Evolutionary conservation across 2,113 vertebrate genomes (phyloP).

Genomic region (Python bivittatus): DNA sequence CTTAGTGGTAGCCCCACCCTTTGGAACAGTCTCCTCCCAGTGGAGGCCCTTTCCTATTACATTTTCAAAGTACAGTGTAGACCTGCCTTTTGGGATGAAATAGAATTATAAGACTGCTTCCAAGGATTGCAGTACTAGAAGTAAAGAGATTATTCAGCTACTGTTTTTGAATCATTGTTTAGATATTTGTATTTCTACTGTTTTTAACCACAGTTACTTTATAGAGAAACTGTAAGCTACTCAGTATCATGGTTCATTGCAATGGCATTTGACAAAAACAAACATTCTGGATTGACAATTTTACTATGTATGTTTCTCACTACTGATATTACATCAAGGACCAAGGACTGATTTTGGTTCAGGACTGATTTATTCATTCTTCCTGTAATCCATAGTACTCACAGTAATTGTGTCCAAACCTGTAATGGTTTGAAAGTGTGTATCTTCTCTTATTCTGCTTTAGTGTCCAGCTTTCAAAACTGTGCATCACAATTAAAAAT

Average conservation of each 20-base stretch:
- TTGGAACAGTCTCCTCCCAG: neutral
- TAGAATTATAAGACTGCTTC: neutral
- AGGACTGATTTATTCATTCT: too few species aligned
- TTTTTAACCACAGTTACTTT: neutral
- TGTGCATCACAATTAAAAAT: too few species aligned
- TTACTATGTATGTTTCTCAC: neutral
- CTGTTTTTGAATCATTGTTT: neutral
- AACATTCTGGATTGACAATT: constrained; percentile 47
- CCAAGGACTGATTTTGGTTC: too few species aligned
- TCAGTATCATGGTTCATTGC: neutral
- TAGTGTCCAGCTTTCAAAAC: too few species aligned
- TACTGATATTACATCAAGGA: too few species aligned
- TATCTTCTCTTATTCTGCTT: too few species aligned
- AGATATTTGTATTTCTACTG: neutral
- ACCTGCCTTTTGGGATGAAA: neutral
- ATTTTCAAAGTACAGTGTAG: neutral
- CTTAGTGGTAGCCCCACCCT: neutral
- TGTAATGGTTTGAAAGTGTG: too few species aligned
- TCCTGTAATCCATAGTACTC: too few species aligned
- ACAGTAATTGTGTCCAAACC: too few species aligned
- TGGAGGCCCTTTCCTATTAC: neutral
- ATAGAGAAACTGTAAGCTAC: neutral
- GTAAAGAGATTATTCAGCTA: neutral
- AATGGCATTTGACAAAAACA: constrained; percentile 6
- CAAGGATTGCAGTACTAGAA: neutral